Evolutionary conservation across 2,888 invertebrate species (phyloP), one percentile per base, ranked within the genome.

Genomic region (Pristionchus mayeri): DNA sequence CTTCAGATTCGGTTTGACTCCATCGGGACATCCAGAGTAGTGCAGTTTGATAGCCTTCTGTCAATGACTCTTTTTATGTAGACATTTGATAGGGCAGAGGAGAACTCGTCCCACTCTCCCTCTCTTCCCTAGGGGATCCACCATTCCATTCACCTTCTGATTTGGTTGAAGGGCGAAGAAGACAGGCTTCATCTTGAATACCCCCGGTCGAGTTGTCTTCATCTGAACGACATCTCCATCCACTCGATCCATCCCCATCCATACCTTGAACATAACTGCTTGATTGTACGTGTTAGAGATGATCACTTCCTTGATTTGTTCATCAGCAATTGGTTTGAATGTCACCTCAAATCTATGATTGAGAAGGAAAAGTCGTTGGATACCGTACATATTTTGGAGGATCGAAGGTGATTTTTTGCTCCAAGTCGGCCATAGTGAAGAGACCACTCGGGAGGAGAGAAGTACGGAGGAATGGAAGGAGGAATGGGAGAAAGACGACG

Each of bases 161-260:
- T 60, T 63, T 4, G 60, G 81, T 30, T 44, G 63, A 40, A 82
- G 30, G 21, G 34, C 13, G 48, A 82, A 82, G 63, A 24, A 63
- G 18, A 82, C 81, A 3, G 81, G 81, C 48, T 50, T 60, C 81
- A 82, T 82, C 30, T 63, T 60, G 63, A 82, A 82, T 18, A 44
- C 30, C n/a, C 63, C 81, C 7, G 81, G 60, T 37, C 81, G 81
- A 82, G 81, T 82, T 48, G 81, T 63, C 21, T 82, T 82, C 81
- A 82, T 82, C 81, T 82, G 7, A 80, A 50, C 18, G 13, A 30
- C 30, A 30, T 21, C 34, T 52, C 54, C 7, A 21, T 34, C 54
- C 6, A 52, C 44, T 52, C 34, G 0, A 34, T 57, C 27, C 1
- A 21, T 37, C 24, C 7, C 18, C 18, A 6, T 34, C 34, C 18